A percentile compares a stretch with the other conserved stretches of the same genome.
These are phyloP conservation scores for Python bivittatus DNA, from an alignment of 2,113 vertebrate species.

Conservation along the genomic window DNA sequence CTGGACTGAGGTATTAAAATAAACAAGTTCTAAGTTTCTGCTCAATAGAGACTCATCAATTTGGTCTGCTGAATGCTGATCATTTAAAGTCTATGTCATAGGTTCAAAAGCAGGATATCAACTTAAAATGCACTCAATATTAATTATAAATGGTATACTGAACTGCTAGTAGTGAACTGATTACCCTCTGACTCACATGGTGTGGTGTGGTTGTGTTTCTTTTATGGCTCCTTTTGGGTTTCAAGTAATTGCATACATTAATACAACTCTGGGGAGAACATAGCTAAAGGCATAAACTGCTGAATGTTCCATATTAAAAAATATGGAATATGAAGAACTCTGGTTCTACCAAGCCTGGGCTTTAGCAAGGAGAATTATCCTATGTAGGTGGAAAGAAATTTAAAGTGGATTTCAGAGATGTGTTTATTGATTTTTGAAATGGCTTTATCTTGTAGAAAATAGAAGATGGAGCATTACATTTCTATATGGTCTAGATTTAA, in stretches of 20 bases:
- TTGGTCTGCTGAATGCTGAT: background rate
- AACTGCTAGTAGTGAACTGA: no score
- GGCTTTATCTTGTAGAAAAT: background rate
- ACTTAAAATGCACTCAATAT: background rate
- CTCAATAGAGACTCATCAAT: background rate
- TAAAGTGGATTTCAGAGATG: background rate
- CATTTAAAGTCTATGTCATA: background rate
- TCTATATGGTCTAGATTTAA: background rate
- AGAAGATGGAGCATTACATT: background rate
- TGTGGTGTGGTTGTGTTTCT: no score
- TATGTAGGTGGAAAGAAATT: background rate
- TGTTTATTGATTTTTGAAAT: background rate
- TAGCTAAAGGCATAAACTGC: no score
- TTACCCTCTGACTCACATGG: no score
- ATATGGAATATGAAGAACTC: no score
- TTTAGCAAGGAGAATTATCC: background rate
- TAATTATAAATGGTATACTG: background rate
- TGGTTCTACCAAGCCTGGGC: no score
- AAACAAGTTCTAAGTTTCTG: background rate
- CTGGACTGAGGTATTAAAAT: background rate
- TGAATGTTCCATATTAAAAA: no score
- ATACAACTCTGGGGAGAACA: no score
- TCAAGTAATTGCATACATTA: no score
- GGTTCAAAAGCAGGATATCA: background rate
- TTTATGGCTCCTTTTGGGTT: no score